phyloP scores from a whole-genome alignment of 2,888 invertebrate species.

The Myopa testacea region DNA sequence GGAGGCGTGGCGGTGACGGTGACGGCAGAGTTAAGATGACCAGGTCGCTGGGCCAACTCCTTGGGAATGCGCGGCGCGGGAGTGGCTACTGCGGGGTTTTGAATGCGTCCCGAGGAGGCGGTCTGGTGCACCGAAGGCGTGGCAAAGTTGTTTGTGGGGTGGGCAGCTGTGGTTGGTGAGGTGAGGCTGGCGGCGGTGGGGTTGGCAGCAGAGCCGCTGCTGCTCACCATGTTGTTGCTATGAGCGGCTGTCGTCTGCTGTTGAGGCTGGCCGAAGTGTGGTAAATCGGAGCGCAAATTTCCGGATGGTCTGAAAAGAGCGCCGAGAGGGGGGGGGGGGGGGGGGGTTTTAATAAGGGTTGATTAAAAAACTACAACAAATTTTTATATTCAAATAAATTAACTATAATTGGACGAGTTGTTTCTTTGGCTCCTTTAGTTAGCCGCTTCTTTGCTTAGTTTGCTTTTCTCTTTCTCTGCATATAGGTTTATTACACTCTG shows the following conservation, averaged over 20 bases:
- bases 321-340: background rate
- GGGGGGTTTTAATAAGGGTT: too few relatives aligned
- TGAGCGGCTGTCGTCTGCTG: conserved; percentile 50
- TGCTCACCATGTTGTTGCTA: conserved; percentile 12
- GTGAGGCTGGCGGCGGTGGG: conserved; percentile 21
- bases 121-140: background rate
- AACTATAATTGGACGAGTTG: too few relatives aligned
- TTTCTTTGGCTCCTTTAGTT: too few relatives aligned
- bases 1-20: background rate
- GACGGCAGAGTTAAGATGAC: conserved; percentile 15
- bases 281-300: conserved; percentile 68
- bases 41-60: conserved; percentile 65
- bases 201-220: conserved; percentile 12
- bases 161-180: background rate
- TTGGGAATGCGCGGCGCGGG: conserved; percentile 66
- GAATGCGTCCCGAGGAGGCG: conserved; percentile 56
- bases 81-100: conserved; percentile 64
- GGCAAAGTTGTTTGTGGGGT: background rate
- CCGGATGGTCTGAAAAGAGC: conserved; percentile 69
- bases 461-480: too few relatives aligned
- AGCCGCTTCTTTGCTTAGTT: too few relatives aligned
- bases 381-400: too few relatives aligned
- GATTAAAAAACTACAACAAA: too few relatives aligned
- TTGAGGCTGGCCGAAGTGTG: conserved; percentile 59
- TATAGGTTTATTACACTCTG: too few relatives aligned